Evolutionary conservation across 2,888 invertebrate species (phyloP).

Genomic region (Unio delphinus): DNA sequence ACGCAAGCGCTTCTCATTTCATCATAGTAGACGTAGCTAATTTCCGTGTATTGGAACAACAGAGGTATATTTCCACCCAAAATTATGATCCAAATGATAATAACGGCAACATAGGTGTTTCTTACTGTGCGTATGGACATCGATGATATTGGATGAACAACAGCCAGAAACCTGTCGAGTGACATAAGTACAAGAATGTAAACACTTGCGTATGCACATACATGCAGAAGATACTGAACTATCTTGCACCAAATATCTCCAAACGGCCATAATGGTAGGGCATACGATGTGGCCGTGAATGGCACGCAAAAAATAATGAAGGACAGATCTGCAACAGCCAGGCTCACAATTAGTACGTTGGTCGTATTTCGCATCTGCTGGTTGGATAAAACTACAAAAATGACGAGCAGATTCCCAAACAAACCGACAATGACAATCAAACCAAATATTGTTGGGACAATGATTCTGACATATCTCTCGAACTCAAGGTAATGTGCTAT

Average conservation of each 20-base stretch:
- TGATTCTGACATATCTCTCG: slow-evolving; percentile 52
- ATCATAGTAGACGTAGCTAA: slow-evolving; percentile 68
- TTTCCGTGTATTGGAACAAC: slow-evolving; percentile 55
- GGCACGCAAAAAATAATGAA: slow-evolving; percentile 96
- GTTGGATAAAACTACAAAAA: slow-evolving; percentile 89
- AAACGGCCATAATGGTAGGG: slow-evolving; percentile 90
- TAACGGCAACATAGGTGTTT: slow-evolving; percentile 85
- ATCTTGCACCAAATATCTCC: slow-evolving; percentile 91
- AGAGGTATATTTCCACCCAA: slow-evolving; percentile 65
- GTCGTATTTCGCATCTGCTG: slow-evolving; percentile 94
- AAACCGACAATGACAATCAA: slow-evolving; percentile 90
- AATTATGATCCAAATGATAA: slow-evolving; percentile 86
- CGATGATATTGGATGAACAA: slow-evolving; percentile 91
- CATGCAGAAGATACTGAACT: slow-evolving; percentile 91
- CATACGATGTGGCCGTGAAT: slow-evolving; percentile 92
- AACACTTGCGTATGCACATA: slow-evolving; percentile 93
- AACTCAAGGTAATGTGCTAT: slow-evolving; percentile 20
- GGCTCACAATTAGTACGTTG: slow-evolving; percentile 90
- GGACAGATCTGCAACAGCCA: slow-evolving; percentile 90
- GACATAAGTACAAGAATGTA: slow-evolving; percentile 96
- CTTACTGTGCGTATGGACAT: slow-evolving; percentile 87
- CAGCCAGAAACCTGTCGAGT: slow-evolving; percentile 90
- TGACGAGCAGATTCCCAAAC: slow-evolving; percentile 90
- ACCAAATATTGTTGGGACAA: slow-evolving; percentile 81
- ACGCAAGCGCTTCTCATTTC: slow-evolving; percentile 60